Percentiles rank a stretch among this genome's conserved stretches.
phyloP scores from a whole-genome alignment of 2,888 invertebrate genomes.

The Gari tellinella region DNA sequence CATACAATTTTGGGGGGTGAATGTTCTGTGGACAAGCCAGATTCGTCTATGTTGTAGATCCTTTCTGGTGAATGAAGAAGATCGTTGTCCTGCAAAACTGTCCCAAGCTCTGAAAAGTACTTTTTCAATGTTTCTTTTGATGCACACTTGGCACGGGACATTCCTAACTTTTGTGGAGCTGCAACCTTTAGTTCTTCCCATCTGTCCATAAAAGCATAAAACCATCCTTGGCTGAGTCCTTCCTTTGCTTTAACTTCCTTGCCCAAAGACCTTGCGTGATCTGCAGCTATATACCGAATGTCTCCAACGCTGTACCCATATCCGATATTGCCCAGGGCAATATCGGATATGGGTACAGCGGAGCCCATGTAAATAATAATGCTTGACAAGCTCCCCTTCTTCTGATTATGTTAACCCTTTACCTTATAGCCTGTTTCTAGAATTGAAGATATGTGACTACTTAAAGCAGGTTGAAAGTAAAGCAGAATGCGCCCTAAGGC shows the following conservation, averaged over 20 bases:
- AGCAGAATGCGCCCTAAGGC: too few species aligned
- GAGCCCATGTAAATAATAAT: too few species aligned
- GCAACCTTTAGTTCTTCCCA: conserved; percentile 39
- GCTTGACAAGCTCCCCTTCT: background rate
- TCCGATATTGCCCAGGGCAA: conserved; percentile 30
- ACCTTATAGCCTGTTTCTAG: too few species aligned
- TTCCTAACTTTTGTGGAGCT: conserved; percentile 29
- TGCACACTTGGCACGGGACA: conserved; percentile 33
- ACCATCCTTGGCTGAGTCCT: conserved; percentile 39
- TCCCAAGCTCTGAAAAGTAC: conserved; percentile 33
- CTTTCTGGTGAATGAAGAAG: conserved; percentile 22
- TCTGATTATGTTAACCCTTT: too few species aligned
- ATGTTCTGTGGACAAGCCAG: conserved; percentile 45
- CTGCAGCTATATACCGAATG: conserved; percentile 27
- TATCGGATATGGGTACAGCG: too few species aligned
- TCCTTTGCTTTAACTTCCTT: conserved; percentile 23
- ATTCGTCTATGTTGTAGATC: conserved; percentile 51
- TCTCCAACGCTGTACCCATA: conserved; percentile 27
- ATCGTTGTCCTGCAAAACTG: conserved; percentile 14
- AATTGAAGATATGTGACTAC: too few species aligned
- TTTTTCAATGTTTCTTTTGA: conserved; percentile 28
- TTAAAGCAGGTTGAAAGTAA: too few species aligned
- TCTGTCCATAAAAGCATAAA: conserved; percentile 40
- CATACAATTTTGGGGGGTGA: conserved; percentile 43
- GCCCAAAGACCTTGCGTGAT: conserved; percentile 16